Evolutionary conservation across 2,888 invertebrate genomes (phyloP).

Genomic region (Noctua fimbriata): DNA sequence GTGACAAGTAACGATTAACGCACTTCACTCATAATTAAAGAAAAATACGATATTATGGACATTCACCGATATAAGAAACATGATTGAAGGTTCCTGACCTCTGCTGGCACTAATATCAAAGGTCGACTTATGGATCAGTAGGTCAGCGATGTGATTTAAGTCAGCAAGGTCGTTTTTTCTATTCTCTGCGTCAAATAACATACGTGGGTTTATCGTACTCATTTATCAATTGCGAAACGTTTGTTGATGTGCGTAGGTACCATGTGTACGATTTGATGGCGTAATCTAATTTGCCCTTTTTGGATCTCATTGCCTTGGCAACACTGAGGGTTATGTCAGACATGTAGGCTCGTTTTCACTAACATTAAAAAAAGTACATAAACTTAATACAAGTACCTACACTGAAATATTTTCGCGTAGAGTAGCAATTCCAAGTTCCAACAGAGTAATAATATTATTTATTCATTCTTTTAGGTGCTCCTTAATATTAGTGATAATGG

Average conservation of each 20-base stretch:
- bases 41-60: conserved; percentile 40
- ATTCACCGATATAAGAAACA: conserved; percentile 41
- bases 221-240: conserved; percentile 55
- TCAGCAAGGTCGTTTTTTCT: conserved; percentile 58
- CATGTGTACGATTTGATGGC: conserved; percentile 37
- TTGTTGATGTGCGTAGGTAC: conserved; percentile 26
- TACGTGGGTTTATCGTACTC: conserved; percentile 47
- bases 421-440: neutral
- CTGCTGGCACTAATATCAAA: conserved; percentile 27
- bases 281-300: conserved; percentile 46
- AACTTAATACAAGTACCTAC: neutral
- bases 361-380: neutral
- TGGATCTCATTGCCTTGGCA: conserved; percentile 16
- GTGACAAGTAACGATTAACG: conserved; percentile 28
- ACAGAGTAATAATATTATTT: neutral
- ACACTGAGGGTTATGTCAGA: conserved; percentile 8
- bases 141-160: conserved; percentile 52
- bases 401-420: neutral
- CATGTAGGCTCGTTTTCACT: neutral
- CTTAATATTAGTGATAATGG: neutral
- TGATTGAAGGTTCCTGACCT: conserved; percentile 54
- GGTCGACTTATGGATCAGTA: conserved; percentile 43
- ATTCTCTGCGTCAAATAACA: conserved; percentile 45
- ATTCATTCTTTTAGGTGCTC: neutral
- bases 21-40: conserved; percentile 37